A percentile compares a stretch with the other conserved stretches of the same genome.
These are phyloP conservation scores for Lycaon pictus DNA, from an alignment of 2,113 vertebrate species.

Conservation along the genomic window DNA sequence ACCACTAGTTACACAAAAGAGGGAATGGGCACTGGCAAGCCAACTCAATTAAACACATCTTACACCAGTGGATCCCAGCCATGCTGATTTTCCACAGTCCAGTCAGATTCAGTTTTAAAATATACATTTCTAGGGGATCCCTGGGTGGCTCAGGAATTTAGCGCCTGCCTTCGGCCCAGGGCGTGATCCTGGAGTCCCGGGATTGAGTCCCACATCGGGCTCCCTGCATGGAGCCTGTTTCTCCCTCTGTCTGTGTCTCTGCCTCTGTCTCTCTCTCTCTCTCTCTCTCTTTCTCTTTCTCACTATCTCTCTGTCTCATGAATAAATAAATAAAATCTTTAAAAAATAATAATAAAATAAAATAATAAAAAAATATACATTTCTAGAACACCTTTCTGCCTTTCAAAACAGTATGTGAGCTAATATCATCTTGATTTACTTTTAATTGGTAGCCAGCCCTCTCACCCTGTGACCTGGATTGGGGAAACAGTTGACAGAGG, in stretches of 20 bases:
- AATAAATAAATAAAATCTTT: too few relatives aligned
- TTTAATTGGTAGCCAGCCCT: background rate
- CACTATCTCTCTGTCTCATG: too few relatives aligned
- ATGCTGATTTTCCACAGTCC: background rate
- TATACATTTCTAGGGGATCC: background rate
- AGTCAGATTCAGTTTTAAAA: background rate
- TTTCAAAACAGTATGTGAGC: background rate
- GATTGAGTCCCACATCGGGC: too few relatives aligned
- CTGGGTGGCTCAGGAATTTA: too few relatives aligned
- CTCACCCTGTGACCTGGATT: background rate
- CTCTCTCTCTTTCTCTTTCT: too few relatives aligned
- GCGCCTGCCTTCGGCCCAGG: too few relatives aligned
- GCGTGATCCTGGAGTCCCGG: too few relatives aligned
- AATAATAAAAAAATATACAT: too few relatives aligned
- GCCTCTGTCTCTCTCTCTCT: too few relatives aligned
- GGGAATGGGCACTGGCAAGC: background rate
- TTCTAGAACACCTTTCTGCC: background rate
- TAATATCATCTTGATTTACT: background rate
- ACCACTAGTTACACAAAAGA: background rate
- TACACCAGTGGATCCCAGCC: background rate
- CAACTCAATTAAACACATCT: background rate
- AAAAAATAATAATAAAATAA: too few relatives aligned
- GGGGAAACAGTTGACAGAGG: background rate
- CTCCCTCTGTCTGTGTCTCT: too few relatives aligned
- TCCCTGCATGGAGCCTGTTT: too few relatives aligned